Conservation (phyloP, 92 coral and sea anemone species). For the Muricea muricata region DNA sequence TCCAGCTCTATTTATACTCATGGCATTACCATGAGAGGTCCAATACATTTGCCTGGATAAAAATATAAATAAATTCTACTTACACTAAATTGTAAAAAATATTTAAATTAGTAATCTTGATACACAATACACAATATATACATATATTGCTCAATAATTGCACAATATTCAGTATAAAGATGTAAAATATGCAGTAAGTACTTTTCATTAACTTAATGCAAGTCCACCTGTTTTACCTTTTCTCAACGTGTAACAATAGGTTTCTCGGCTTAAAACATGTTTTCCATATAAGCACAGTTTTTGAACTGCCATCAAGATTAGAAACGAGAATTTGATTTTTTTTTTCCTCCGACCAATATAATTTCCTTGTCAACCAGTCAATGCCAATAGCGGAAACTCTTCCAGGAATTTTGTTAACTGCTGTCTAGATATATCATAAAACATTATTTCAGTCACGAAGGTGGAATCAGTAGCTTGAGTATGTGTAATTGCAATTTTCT, state of each 20-base stretch:
- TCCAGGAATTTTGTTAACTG: slow-evolving; percentile 10
- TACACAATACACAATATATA: too few relatives aligned
- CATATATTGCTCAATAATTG: too few relatives aligned
- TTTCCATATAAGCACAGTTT: slow-evolving; percentile 11
- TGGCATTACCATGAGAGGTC: slow-evolving; percentile 19
- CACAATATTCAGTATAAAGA: too few relatives aligned
- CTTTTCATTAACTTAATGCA: too few relatives aligned
- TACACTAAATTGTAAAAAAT: too few relatives aligned
- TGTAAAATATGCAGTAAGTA: too few relatives aligned
- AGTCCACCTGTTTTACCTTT: too few relatives aligned
- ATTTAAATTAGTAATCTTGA: too few relatives aligned
- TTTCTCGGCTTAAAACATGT: slow-evolving; percentile 19
- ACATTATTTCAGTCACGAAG: not conserved
- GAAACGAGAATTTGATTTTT: slow-evolving; percentile 19
- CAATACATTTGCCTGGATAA: slow-evolving; percentile 27
- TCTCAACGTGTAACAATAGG: slow-evolving; percentile 14
- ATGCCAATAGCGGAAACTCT: slow-evolving; percentile 20
- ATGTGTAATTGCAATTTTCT: too few relatives aligned
- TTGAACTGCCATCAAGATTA: slow-evolving; percentile 25
- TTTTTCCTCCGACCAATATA: slow-evolving; percentile 33
- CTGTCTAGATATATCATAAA: not conserved
- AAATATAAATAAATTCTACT: not conserved
- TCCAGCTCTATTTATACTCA: slow-evolving; percentile 35
- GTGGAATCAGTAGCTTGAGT: too few relatives aligned
- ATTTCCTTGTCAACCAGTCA: slow-evolving; percentile 43